A percentile compares a stretch with the other conserved stretches of the same genome.
phyloP scores from a whole-genome alignment of 2,888 invertebrate species.

The Drosophila pseudotakahashii region DNA sequence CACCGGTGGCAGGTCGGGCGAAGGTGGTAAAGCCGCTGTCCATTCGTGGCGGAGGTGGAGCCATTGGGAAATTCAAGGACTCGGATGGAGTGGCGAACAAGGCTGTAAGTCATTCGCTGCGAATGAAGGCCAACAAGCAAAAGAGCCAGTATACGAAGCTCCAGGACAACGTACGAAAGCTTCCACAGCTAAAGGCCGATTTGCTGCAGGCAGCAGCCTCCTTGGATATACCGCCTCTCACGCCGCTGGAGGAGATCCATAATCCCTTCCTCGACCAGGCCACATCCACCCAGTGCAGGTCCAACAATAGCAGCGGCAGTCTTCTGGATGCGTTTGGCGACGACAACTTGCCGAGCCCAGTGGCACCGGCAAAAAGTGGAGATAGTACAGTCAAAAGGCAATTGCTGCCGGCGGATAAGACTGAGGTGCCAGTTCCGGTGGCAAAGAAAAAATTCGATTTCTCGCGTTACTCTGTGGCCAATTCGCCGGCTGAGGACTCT shows the following conservation, averaged over 20 bases:
- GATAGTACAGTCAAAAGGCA: constrained; percentile 44
- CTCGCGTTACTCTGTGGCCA: constrained; percentile 60
- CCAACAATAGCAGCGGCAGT: constrained; percentile 9
- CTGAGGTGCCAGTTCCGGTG: not conserved
- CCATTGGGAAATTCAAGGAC: constrained; percentile 51
- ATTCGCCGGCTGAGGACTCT: constrained; percentile 17
- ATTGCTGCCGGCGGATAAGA: constrained; percentile 5
- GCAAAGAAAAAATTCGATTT: constrained; percentile 60
- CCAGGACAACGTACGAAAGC: constrained; percentile 14
- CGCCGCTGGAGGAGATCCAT: constrained; percentile 32
- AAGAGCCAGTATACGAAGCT: not conserved
- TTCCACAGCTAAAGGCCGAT: constrained; percentile 1
- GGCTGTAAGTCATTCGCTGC: constrained; percentile 13
- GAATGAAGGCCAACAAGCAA: constrained; percentile 54
- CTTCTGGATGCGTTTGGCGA: constrained; percentile 19
- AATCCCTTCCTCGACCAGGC: constrained; percentile 45
- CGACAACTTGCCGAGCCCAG: constrained; percentile 31
- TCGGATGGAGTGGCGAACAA: not conserved
- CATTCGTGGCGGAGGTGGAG: constrained; percentile 33
- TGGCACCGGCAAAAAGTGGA: not conserved
- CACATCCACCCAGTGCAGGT: constrained; percentile 58
- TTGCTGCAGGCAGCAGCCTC: constrained; percentile 14
- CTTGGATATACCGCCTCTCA: constrained; percentile 31
- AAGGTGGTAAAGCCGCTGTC: constrained; percentile 37
- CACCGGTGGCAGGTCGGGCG: not conserved